Evolutionary conservation across 2,113 vertebrate genomes (phyloP), one percentile per base, ranked within the genome.

Genomic region (Silurus glanis): DNA sequence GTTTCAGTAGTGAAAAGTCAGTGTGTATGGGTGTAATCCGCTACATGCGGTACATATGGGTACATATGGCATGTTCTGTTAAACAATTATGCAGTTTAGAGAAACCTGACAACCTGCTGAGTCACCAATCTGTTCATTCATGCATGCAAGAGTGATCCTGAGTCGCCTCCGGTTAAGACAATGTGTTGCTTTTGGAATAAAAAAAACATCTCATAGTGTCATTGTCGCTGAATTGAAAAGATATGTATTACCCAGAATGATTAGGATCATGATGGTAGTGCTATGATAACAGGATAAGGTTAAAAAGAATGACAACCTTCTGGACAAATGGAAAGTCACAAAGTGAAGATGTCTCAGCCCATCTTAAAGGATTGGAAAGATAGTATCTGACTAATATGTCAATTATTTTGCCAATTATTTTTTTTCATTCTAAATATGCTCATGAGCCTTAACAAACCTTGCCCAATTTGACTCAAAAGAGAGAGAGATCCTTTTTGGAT

Each of bases 121-220:
- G 64, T 71, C 53, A 56, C 66, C 82, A 83, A 72, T 83, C 66
- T 83, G 82, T 83, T 83, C 66, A 72, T 56, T 69, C 66, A 58
- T 71, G 67, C 66, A 28, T 83, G 82, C 72, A 6, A 58, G 66
- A 72, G 53, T 59, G 25, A 83, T 83, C 64, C 81, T 69, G 64
- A 69, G 14, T 55, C 81, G n/a, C 81, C 64, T 69, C 64, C 49
- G 16, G 64, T 69, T 28, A 56, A 71, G 66, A 56, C 66, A 71
- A 28, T 56, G 51, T 69, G 59, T 28, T 83, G n/a, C 53, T 58
- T 83, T 78, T 58, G 56, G 66, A n/a, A 72, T 28, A 5, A 45
- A 72, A 83, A 83, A 8, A 69, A 25, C 69, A 83, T 83, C 82
- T 72, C 61, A 6, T 58, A 45, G 45, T 66, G 59, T 17, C 25